Percentiles rank a stretch among this genome's conserved stretches.
These are phyloP conservation scores for Lichenostomus cassidix DNA, from an alignment of 2,113 vertebrate genomes.

Conservation along the genomic window DNA sequence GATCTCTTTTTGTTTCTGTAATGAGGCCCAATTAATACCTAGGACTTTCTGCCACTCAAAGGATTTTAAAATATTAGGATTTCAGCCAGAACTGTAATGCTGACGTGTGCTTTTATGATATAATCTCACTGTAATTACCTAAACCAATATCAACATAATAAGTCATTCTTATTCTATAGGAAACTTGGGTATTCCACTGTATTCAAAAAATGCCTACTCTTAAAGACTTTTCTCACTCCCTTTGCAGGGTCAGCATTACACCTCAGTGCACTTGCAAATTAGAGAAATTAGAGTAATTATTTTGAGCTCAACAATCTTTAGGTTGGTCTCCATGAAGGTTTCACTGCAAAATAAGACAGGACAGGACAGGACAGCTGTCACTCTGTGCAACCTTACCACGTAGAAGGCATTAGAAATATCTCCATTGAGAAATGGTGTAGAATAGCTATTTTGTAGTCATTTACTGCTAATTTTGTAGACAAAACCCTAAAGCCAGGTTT, in stretches of 20 bases:
- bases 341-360: background rate
- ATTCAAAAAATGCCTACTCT: background rate
- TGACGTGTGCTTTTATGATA: constrained; percentile 19
- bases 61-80: constrained; percentile 25
- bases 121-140: constrained; percentile 30
- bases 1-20: constrained; percentile 31
- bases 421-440: background rate
- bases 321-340: background rate
- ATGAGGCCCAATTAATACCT: constrained; percentile 44
- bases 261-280: background rate
- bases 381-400: background rate
- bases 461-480: background rate
- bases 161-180: background rate
- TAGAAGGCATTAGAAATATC: background rate
- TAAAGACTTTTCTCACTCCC: background rate
- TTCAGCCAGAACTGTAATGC: constrained; percentile 14
- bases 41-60: constrained; percentile 12
- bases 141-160: background rate
- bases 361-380: background rate
- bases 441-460: background rate
- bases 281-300: background rate
- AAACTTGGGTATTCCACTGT: background rate
- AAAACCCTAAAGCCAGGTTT: background rate
- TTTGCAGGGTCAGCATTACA: background rate
- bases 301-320: background rate